Evolutionary conservation across 2,797 vertebrate species (phyloP).

Genomic region (Hapalemur alaotrensis): DNA sequence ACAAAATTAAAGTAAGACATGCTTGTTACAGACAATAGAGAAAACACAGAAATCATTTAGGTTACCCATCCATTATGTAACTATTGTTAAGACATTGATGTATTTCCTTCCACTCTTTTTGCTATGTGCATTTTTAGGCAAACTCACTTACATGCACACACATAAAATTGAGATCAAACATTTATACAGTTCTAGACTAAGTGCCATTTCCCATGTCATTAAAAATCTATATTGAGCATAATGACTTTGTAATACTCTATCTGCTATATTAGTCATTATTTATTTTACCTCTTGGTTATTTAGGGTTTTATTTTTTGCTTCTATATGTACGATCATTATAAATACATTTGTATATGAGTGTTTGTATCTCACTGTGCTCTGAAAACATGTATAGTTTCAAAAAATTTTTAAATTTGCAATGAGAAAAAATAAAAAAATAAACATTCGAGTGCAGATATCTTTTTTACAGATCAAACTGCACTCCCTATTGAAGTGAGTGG

Average conservation of each 20-base stretch:
- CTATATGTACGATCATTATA: background rate
- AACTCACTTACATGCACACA: background rate
- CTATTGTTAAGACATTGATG: background rate
- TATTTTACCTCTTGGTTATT: background rate
- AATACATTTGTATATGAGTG: background rate
- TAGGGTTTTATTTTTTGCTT: background rate
- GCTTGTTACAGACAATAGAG: background rate
- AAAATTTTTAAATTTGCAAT: background rate
- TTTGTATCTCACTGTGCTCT: background rate
- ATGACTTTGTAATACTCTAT: background rate
- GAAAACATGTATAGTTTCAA: background rate
- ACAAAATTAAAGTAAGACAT: background rate
- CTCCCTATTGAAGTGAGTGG: too few relatives aligned
- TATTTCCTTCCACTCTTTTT: slow-evolving; percentile 23
- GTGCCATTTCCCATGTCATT: background rate
- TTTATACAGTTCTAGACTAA: background rate
- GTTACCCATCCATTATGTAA: background rate
- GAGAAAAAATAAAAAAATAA: background rate
- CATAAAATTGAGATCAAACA: background rate
- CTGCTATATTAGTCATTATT: background rate
- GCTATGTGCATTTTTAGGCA: background rate
- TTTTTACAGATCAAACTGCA: too few relatives aligned
- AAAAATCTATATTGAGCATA: background rate
- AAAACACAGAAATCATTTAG: background rate
- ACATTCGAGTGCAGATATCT: too few relatives aligned